Base-by-base conservation (phyloP, 1,140 invertebrate genomes). In the Caerostris darwini region DNA sequence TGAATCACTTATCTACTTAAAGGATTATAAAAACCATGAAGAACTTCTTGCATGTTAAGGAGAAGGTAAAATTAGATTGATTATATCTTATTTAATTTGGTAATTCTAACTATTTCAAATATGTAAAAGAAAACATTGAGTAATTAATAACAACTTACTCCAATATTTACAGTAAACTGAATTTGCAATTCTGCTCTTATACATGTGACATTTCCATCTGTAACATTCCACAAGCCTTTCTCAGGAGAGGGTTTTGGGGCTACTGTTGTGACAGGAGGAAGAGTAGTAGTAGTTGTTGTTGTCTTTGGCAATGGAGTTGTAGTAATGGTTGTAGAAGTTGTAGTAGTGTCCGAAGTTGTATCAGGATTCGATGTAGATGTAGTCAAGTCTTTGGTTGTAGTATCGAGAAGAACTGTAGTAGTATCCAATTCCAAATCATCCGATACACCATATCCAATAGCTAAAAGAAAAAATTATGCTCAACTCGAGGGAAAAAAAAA, bases 161-260 rank as follows among this genome's bases (percentile, higher is more conserved):
- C 69, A 17, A 81, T 2, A 59, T 12, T 53, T 69, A 53, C 1
- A 50, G 77, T 87, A 59, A 94, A 94, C 7, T 17, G 14, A n/a
- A 94, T 82, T 56, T 59, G 56, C 7, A 85, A 34, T 19, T 94
- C n/a, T 14, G 77, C 85, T 81, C 57, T 88, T 17, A 94, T 87
- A 34, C 92, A 94, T 34, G 86, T 94, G 7, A 54, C 59, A 87
- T 94, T 94, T 81, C 50, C 54, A 58, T 94, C 92, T 19, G 94
- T 57, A 4, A 92, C 54, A 85, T 71, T 94, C 82, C 86, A 86
- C 19, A n/a, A 61, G 3, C 92, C 71, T 14, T 57, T 57, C 8
- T 64, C 50, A 12, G 90, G 87, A 14, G 19, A 69, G 56, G 71
- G 71, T 53, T 14, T 34, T 50, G 83, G 57, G 58, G 83, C 50